Evolutionary conservation across 2,888 invertebrate species (phyloP).

Genomic region (Perdita meconis): DNA sequence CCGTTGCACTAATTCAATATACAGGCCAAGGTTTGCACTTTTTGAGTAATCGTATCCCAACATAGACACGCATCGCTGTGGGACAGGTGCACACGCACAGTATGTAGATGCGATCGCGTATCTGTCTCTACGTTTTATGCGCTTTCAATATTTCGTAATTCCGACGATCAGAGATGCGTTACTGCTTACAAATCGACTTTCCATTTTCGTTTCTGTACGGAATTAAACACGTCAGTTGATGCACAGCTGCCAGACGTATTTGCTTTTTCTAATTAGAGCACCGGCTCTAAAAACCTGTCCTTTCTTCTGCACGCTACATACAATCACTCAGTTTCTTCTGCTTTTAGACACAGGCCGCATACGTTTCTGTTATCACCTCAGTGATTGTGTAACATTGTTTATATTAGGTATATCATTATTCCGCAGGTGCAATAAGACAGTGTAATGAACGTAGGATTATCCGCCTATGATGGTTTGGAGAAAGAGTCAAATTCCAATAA

Average conservation of each 20-base stretch:
- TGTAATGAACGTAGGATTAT: slow-evolving; percentile 80
- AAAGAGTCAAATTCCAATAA: slow-evolving; percentile 76
- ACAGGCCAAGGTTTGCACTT: slow-evolving; percentile 64
- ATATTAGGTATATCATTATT: neutral
- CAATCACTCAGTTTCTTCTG: slow-evolving; percentile 3
- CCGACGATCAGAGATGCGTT: neutral
- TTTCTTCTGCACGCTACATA: slow-evolving; percentile 48
- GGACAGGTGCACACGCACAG: neutral
- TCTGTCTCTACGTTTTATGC: slow-evolving; percentile 2
- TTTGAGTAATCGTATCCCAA: slow-evolving; percentile 47
- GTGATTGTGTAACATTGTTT: neutral
- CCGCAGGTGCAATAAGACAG: slow-evolving; percentile 41
- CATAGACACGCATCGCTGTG: neutral
- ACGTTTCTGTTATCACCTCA: neutral
- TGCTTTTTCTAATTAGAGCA: slow-evolving; percentile 19
- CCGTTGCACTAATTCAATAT: slow-evolving; percentile 64
- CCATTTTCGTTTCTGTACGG: neutral
- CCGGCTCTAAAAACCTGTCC: slow-evolving; percentile 46
- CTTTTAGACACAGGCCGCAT: neutral
- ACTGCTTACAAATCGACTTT: neutral
- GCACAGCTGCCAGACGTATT: neutral
- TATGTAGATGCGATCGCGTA: neutral
- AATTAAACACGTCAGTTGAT: neutral
- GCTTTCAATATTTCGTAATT: slow-evolving; percentile 46
- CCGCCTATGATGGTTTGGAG: slow-evolving; percentile 81